Evolutionary conservation across 2,888 invertebrate genomes (phyloP), one percentile per base, ranked within the genome.

Genomic region (Syrphus vitripennis): DNA sequence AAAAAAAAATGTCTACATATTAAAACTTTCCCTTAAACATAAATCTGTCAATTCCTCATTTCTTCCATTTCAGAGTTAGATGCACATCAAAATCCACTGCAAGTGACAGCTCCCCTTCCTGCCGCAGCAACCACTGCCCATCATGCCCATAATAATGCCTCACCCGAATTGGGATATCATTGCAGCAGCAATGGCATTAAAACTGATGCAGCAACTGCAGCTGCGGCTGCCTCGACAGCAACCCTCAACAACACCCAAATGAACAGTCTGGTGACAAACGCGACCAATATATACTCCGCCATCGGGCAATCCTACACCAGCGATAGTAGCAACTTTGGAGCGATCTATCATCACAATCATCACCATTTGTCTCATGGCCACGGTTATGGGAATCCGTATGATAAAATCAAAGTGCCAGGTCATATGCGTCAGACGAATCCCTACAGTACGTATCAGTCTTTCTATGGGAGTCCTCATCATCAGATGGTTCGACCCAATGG

Each of bases 321-420:
- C 5, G 93, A 93, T 50, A 91, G 89, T 63, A 92, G 92, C 65
- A 92, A 92, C 87, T 93, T 92, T 81, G 93, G 93, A 0, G 91
- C 93, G 57, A 92, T 93, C 84, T 93, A 93, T 88, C 92, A 93
- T 88, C 92, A 91, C 87, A 90, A 91, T 61, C 90, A 91, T 75
- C 90, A 91, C 82, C 90, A 90, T 86, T 89, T 89, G 77, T 88
- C 88, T 77, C 78, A 83, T 42, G 86, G 87, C 76, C 87, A 88
- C 24, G 88, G 89, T 26, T 91, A 92, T 88, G 91, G 89, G 55
- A 92, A 89, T 88, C 92, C 93, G 14, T 93, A 93, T 87, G 93
- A 93, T 63, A 93, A 93, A 89, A 90, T 92, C 29, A 93, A 93
- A 89, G 90, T 91, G 50, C 59, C 88, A 48, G 86, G 87, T 70